Conservation (phyloP, 2,888 invertebrate species). For the Acrocyrtus sp. region DNA sequence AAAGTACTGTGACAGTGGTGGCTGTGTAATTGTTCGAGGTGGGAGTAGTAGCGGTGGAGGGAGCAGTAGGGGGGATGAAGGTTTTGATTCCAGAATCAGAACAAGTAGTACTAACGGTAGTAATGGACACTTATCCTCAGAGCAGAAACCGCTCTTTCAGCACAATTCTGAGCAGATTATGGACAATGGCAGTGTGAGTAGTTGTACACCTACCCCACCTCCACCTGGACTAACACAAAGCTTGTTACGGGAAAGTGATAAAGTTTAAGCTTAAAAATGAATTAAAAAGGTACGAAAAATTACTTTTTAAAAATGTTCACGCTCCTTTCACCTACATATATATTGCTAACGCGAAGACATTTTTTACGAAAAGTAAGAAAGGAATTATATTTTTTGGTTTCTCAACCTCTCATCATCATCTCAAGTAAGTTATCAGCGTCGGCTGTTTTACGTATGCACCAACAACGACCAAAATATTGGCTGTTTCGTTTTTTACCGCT, state of each 20-base stretch:
- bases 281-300: too few species aligned
- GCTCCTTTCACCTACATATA: too few species aligned
- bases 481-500: too few species aligned
- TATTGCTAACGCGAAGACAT: too few species aligned
- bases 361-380: too few species aligned
- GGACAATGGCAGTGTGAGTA: conserved; percentile 26
- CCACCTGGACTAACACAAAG: conserved; percentile 32
- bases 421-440: too few species aligned
- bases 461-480: too few species aligned
- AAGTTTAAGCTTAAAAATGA: too few species aligned
- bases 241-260: conserved; percentile 44
- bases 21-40: conserved; percentile 38
- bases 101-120: conserved; percentile 39
- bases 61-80: neutral
- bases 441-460: too few species aligned
- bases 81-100: conserved; percentile 22
- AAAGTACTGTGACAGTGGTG: conserved; percentile 47
- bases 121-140: conserved; percentile 41
- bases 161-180: conserved; percentile 8
- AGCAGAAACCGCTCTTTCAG: conserved; percentile 57
- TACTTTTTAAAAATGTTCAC: too few species aligned
- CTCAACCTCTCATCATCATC: too few species aligned
- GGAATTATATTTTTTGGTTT: too few species aligned
- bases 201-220: conserved; percentile 22
- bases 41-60: conserved; percentile 15